Conservation (phyloP, 2,113 vertebrate genomes). For the Garra rufa region DNA sequence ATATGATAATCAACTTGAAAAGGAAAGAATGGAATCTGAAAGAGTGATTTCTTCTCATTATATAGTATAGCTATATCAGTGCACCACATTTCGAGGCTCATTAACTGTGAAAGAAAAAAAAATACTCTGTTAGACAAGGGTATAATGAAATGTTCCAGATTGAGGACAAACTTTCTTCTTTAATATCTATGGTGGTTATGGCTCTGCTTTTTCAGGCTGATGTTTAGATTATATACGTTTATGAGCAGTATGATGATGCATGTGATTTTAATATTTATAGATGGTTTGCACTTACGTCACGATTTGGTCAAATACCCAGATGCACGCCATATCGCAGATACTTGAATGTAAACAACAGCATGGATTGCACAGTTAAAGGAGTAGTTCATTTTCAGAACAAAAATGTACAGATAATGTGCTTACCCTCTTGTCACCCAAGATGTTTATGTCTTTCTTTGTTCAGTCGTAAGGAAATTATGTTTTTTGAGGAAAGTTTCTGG, state of each 20-base stretch:
- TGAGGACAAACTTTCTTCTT: constrained; percentile 2
- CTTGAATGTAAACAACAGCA: no score
- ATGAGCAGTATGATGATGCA: background rate
- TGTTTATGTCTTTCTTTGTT: no score
- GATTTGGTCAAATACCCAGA: no score
- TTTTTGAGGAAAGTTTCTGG: no score
- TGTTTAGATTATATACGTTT: background rate
- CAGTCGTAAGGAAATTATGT: no score
- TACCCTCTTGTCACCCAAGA: no score
- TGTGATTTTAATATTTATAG: no score
- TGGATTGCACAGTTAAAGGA: no score
- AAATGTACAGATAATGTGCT: no score
- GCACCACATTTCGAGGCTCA: constrained; percentile 23
- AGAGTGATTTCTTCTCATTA: constrained; percentile 20
- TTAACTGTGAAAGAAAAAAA: constrained; percentile 1
- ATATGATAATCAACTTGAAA: background rate
- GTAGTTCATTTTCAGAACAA: no score
- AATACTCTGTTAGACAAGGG: background rate
- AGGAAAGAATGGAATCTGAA: background rate
- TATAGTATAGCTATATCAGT: constrained; percentile 3
- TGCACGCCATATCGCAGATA: no score
- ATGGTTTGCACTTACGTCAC: no score
- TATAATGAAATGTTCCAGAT: constrained; percentile 8
- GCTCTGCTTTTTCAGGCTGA: background rate
- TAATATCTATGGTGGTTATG: background rate